Evolutionary conservation across 2,797 vertebrate genomes (phyloP).

Genomic region (Etheostoma nigrum): DNA sequence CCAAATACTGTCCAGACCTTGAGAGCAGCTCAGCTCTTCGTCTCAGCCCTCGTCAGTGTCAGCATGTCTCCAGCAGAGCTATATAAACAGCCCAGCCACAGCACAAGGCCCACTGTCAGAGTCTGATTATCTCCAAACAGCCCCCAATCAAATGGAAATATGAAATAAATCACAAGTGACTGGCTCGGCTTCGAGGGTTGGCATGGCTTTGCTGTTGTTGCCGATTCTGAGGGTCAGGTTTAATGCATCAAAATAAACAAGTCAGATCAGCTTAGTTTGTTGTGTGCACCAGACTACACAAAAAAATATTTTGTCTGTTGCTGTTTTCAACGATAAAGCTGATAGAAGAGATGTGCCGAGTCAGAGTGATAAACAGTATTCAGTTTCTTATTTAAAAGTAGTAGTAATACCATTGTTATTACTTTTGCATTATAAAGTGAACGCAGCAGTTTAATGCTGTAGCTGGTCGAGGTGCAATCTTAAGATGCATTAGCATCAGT

Average conservation of each 20-base stretch:
- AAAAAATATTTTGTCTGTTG: slow-evolving; percentile 39
- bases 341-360: slow-evolving; percentile 17
- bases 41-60: slow-evolving; percentile 70
- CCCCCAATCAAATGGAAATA: slow-evolving; percentile 80
- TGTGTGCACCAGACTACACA: slow-evolving; percentile 65
- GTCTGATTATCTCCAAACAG: slow-evolving; percentile 80
- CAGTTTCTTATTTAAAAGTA: slow-evolving; percentile 13
- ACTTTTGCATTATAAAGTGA: neutral
- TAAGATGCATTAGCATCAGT: too few relatives aligned
- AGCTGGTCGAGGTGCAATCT: neutral
- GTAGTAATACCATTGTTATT: slow-evolving; percentile 10
- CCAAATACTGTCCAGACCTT: slow-evolving; percentile 69
- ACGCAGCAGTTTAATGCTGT: neutral
- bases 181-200: slow-evolving; percentile 63
- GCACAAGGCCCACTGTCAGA: slow-evolving; percentile 79
- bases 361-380: slow-evolving; percentile 27
- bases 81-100: slow-evolving; percentile 84
- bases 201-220: slow-evolving; percentile 68
- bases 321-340: slow-evolving; percentile 46
- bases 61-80: slow-evolving; percentile 77
- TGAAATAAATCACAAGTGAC: slow-evolving; percentile 84
- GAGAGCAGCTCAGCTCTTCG: slow-evolving; percentile 56
- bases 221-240: slow-evolving; percentile 73
- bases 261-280: slow-evolving; percentile 66
- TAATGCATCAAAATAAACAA: slow-evolving; percentile 79